A percentile compares a stretch with the other conserved stretches of the same genome.
phyloP scores from a whole-genome alignment of 2,113 vertebrate species.

The Anhinga rufa region DNA sequence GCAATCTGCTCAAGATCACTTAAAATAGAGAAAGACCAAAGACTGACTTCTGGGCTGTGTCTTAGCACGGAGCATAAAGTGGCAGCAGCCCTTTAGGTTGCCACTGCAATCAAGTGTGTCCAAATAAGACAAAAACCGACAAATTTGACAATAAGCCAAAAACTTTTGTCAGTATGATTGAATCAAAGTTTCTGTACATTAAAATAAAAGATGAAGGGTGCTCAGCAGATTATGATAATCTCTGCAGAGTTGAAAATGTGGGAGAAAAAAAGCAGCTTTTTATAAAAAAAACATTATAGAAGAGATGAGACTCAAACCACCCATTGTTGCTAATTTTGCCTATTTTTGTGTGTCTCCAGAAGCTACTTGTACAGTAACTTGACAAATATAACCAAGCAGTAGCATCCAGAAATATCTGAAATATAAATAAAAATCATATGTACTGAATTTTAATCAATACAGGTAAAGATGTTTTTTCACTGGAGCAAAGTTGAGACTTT shows the following conservation, averaged over 20 bases:
- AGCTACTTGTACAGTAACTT: background rate
- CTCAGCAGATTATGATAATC: background rate
- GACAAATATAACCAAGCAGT: background rate
- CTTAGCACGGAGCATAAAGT: accelerated
- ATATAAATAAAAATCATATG: background rate
- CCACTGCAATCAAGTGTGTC: background rate
- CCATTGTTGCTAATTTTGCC: background rate
- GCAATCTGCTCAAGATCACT: background rate
- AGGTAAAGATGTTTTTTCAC: background rate
- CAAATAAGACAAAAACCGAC: background rate
- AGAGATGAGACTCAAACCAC: background rate
- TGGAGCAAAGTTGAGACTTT: background rate
- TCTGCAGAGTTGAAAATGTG: background rate
- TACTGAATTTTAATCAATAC: background rate
- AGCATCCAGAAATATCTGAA: background rate
- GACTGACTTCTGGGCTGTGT: background rate
- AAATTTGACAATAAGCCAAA: background rate
- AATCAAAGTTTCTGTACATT: background rate
- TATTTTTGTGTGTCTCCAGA: background rate
- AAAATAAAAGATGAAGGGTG: background rate
- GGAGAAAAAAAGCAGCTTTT: background rate
- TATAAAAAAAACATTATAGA: background rate
- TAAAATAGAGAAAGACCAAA: background rate
- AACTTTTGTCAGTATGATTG: background rate
- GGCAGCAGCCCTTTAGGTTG: background rate